Evolutionary conservation across 2,888 invertebrate species (phyloP).

Genomic region (Cyclophora punctaria): DNA sequence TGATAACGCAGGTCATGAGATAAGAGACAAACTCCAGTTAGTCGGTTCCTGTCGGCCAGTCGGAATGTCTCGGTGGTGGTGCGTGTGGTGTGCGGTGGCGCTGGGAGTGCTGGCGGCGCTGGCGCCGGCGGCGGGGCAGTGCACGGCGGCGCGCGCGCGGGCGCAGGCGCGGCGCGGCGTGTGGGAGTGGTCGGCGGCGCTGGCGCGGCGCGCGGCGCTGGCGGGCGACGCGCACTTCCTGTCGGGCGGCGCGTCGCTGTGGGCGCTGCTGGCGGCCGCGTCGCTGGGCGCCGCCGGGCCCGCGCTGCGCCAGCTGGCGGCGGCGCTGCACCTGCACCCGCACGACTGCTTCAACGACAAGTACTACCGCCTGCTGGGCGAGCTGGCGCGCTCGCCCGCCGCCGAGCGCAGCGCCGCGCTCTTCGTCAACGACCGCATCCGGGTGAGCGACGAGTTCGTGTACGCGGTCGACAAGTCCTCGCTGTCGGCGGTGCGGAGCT

Average conservation of each 20-base stretch:
- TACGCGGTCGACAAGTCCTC: conserved; percentile 24
- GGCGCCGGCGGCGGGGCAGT: conserved; percentile 29
- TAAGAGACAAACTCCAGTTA: conserved; percentile 23
- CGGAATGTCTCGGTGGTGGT: conserved; percentile 29
- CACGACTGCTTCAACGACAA: conserved; percentile 49
- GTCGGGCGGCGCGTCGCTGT: conserved; percentile 47
- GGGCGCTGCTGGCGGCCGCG: conserved; percentile 45
- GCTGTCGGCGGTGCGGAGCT: conserved; percentile 30
- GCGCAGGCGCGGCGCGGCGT: conserved; percentile 31
- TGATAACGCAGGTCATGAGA: conserved; percentile 26
- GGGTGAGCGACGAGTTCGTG: conserved; percentile 31
- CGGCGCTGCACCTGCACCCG: conserved; percentile 36
- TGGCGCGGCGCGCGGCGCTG: conserved; percentile 32
- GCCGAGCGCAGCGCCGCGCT: conserved; percentile 41
- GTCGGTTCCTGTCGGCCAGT: conserved; percentile 21
- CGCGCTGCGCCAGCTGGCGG: conserved; percentile 39
- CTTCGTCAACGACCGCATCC: conserved; percentile 36
- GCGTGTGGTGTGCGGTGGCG: conserved; percentile 22
- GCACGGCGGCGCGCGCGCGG: conserved; percentile 26
- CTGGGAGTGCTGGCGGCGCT: conserved; percentile 21
- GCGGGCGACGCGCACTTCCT: conserved; percentile 58
- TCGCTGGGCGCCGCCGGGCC: conserved; percentile 45
- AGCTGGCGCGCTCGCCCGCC: conserved; percentile 31
- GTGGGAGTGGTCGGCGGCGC: conserved; percentile 38
- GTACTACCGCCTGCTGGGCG: conserved; percentile 24